These are phyloP conservation scores for Eumaeus atala DNA, from an alignment of 1,140 invertebrate species.

Conservation along the genomic window DNA sequence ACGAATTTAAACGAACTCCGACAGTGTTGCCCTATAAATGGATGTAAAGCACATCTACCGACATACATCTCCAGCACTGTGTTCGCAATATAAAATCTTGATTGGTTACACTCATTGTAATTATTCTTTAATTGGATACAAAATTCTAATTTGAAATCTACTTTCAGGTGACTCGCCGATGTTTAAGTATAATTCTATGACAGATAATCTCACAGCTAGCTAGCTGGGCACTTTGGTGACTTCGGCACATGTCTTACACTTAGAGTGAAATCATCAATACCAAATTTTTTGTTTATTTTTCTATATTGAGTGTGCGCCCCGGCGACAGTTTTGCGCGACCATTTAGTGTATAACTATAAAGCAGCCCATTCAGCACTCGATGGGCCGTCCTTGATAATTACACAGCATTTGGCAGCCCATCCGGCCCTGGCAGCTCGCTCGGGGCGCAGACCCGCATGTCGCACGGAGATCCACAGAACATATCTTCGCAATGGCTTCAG, in stretches of 20 bases:
- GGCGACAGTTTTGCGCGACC: not conserved
- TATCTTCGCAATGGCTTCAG: slow-evolving; percentile 6
- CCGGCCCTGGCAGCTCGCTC: not conserved
- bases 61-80: slow-evolving; percentile 43
- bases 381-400: too few relatives aligned
- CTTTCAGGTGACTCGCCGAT: slow-evolving; percentile 72
- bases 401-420: too few relatives aligned
- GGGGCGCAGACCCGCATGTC: not conserved
- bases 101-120: slow-evolving; percentile 64
- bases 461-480: slow-evolving; percentile 6
- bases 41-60: slow-evolving; percentile 54
- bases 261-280: slow-evolving; percentile 31
- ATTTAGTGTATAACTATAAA: too few relatives aligned
- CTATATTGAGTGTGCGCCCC: not conserved
- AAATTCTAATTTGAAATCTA: slow-evolving; percentile 74
- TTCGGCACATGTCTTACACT: slow-evolving; percentile 36
- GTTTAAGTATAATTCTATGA: slow-evolving; percentile 69
- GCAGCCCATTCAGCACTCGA: too few relatives aligned
- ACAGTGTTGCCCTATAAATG: slow-evolving; percentile 33
- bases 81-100: slow-evolving; percentile 37
- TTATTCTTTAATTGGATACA: slow-evolving; percentile 56
- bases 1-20: slow-evolving; percentile 19
- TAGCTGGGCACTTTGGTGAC: slow-evolving; percentile 48
- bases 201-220: slow-evolving; percentile 61
- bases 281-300: slow-evolving; percentile 10